Evolutionary conservation across 2,113 vertebrate species (phyloP).

Genomic region (Nycticorax nycticorax): DNA sequence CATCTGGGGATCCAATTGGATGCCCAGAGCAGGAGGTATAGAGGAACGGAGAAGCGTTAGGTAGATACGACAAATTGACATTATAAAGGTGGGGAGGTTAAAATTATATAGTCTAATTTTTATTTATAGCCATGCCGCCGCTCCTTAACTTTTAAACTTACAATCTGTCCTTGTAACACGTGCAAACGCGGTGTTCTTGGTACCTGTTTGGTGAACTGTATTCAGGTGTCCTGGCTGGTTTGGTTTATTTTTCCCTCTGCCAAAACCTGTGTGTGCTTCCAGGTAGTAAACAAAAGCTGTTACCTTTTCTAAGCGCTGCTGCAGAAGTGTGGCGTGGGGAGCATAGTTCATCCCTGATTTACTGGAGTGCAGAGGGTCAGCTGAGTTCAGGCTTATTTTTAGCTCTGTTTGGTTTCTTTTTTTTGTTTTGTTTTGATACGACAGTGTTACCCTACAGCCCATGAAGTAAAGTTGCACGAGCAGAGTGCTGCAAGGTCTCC

Average conservation of each 20-base stretch:
- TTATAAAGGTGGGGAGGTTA: background rate
- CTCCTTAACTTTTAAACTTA: background rate
- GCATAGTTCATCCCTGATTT: conserved; percentile 37
- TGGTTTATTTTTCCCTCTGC: background rate
- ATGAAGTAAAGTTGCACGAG: background rate
- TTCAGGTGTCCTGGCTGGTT: background rate
- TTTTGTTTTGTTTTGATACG: background rate
- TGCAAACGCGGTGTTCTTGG: background rate
- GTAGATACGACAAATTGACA: background rate
- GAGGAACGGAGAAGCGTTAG: rapidly evolving
- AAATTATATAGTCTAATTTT: background rate
- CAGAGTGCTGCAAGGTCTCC: background rate
- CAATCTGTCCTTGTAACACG: background rate
- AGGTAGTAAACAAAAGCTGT: background rate
- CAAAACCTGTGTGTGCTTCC: background rate
- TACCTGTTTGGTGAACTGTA: background rate
- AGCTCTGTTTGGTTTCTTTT: conserved; percentile 9
- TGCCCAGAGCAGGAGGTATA: rapidly evolving
- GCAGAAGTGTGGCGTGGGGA: background rate
- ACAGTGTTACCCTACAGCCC: background rate
- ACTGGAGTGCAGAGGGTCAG: conserved; percentile 34
- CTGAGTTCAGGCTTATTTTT: conserved; percentile 57
- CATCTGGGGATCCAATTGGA: rapidly evolving
- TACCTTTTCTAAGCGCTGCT: background rate
- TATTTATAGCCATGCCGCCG: background rate